Evolutionary conservation across 2,113 vertebrate genomes (phyloP).

Genomic region (Prinia subflava): DNA sequence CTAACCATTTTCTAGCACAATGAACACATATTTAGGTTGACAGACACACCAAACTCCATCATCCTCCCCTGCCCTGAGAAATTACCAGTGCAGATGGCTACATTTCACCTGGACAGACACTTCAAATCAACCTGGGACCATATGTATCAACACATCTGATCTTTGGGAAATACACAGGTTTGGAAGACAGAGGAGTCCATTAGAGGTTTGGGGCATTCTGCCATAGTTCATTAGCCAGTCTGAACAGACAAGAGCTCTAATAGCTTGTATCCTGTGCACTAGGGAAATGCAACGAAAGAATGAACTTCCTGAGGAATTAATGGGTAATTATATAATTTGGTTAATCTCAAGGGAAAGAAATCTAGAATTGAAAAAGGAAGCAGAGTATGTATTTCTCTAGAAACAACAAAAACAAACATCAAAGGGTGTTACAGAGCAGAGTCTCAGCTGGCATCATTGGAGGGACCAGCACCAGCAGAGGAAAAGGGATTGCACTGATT

Average conservation of each 20-base stretch:
- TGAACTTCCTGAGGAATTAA: constrained; percentile 59
- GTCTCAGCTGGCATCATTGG: accelerated
- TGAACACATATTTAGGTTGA: neutral
- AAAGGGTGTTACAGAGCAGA: neutral
- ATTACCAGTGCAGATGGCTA: neutral
- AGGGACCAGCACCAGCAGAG: neutral
- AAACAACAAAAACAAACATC: constrained; percentile 12
- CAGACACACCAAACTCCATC: neutral
- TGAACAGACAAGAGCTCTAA: constrained; percentile 10
- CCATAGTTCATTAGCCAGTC: neutral
- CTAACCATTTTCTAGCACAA: neutral
- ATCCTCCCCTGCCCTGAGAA: neutral
- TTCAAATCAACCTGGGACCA: neutral
- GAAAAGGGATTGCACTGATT: neutral
- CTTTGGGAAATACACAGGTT: neutral
- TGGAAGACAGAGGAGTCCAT: neutral
- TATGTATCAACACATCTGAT: neutral
- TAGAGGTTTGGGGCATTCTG: neutral
- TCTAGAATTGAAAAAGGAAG: constrained; percentile 23
- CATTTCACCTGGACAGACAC: neutral
- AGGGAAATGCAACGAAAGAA: constrained; percentile 18
- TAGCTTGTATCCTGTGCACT: constrained; percentile 35
- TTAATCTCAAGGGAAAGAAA: constrained; percentile 33
- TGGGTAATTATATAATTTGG: constrained; percentile 14
- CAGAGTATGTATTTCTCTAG: neutral